A percentile compares a stretch with the other conserved stretches of the same genome.
Evolutionary conservation across 1,140 invertebrate species (phyloP).

Genomic region (Drusus annulatus): DNA sequence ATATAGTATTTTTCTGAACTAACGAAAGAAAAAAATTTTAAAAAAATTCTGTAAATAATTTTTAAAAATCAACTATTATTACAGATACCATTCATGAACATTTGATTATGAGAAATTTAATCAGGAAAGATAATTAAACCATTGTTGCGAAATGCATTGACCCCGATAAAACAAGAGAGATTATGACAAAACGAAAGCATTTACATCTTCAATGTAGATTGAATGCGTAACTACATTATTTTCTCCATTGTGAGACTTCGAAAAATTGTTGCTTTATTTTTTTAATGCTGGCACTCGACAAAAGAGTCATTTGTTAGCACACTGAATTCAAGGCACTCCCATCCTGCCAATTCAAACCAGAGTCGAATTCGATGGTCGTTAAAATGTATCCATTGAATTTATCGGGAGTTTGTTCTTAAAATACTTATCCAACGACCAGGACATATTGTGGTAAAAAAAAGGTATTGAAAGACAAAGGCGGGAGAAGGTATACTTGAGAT

Average conservation of each 20-base stretch:
- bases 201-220: too few species aligned
- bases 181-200: too few species aligned
- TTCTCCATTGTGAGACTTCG: slow-evolving; percentile 8
- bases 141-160: too few species aligned
- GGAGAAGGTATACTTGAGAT: not conserved
- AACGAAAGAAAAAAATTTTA: too few species aligned
- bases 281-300: slow-evolving; percentile 2
- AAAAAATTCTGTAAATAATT: too few species aligned
- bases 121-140: too few species aligned
- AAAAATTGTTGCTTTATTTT: not conserved
- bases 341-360: slow-evolving; percentile 20
- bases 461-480: slow-evolving; percentile 13
- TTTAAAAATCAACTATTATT: too few species aligned
- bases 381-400: slow-evolving; percentile 11
- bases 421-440: slow-evolving; percentile 10
- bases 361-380: not conserved
- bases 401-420: not conserved
- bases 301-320: slow-evolving; percentile 21
- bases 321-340: slow-evolving; percentile 11
- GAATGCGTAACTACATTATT: not conserved
- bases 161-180: too few species aligned
- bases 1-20: too few species aligned
- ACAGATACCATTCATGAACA: too few species aligned
- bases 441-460: slow-evolving; percentile 12
- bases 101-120: too few species aligned